A percentile compares a stretch with the other conserved stretches of the same genome.
phyloP scores from a whole-genome alignment of 2,113 vertebrate species.

The Atrichornis clamosus region DNA sequence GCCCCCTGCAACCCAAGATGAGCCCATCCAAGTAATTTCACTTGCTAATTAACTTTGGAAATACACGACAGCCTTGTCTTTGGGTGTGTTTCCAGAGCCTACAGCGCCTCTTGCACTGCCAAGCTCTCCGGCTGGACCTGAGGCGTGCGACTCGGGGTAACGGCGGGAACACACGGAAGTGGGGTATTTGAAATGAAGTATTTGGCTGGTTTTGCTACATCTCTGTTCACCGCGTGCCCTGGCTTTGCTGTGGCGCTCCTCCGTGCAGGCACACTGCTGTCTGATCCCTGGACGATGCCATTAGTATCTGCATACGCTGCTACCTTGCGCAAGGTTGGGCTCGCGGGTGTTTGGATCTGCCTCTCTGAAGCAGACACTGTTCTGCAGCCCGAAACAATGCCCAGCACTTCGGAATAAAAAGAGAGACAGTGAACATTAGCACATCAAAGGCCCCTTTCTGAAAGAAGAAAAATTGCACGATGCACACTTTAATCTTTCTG shows the following conservation, averaged over 20 bases:
- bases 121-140: rapidly evolving
- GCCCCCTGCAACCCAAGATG: not conserved
- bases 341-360: constrained; percentile 45
- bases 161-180: not conserved
- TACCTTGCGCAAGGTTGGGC: constrained; percentile 58
- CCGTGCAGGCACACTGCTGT: not conserved
- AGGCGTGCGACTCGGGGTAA: not conserved
- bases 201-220: not conserved
- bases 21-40: constrained; percentile 1
- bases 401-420: constrained; percentile 82
- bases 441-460: constrained; percentile 89
- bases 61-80: not conserved
- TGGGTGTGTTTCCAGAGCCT: not conserved
- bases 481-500: constrained; percentile 89
- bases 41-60: constrained; percentile 15
- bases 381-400: constrained; percentile 75
- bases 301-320: constrained; percentile 33
- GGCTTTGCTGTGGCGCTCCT: constrained; percentile 31
- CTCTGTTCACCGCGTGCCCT: not conserved
- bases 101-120: not conserved
- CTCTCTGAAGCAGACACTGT: constrained; percentile 53
- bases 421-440: constrained; percentile 82
- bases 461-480: constrained; percentile 80
- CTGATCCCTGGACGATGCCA: not conserved
- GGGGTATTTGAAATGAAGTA: not conserved